phyloP scores from a whole-genome alignment of 2,797 vertebrate species.

The Galago senegalensis region DNA sequence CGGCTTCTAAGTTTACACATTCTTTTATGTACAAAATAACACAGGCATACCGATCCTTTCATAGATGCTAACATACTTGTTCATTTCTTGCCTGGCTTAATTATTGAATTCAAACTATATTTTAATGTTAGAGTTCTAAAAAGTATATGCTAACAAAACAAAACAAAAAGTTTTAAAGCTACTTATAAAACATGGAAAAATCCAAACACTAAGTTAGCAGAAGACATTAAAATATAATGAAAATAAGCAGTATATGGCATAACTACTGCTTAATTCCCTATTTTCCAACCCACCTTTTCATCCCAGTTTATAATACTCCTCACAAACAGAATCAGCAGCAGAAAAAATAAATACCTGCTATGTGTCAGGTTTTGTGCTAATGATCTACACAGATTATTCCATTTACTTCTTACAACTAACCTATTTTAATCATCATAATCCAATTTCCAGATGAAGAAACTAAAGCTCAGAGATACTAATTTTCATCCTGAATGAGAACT shows the following conservation, averaged over 20 bases:
- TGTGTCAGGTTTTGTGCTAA: not conserved
- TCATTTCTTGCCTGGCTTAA: conserved; percentile 16
- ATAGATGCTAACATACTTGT: not conserved
- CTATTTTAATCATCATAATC: not conserved
- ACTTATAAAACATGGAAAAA: conserved; percentile 3
- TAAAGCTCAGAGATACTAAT: not conserved
- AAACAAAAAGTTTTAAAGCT: conserved; percentile 28
- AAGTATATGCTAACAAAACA: not conserved
- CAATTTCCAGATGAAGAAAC: conserved; percentile 14
- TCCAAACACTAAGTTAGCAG: not conserved
- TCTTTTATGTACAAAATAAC: not conserved
- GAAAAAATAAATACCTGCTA: not conserved
- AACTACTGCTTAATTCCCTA: not conserved
- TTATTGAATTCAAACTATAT: conserved; percentile 41
- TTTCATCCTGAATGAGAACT: not conserved
- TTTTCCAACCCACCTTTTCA: not conserved
- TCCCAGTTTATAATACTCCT: not conserved
- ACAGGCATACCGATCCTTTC: not conserved
- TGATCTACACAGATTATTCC: fast-evolving
- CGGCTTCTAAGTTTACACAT: not conserved
- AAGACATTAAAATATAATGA: conserved; percentile 33
- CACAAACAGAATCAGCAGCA: not conserved
- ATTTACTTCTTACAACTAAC: not conserved
- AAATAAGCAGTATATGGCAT: not conserved
- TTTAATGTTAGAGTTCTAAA: conserved; percentile 21